Evolutionary conservation across 1,140 invertebrate species (phyloP).

Genomic region (Planococcus citri): DNA sequence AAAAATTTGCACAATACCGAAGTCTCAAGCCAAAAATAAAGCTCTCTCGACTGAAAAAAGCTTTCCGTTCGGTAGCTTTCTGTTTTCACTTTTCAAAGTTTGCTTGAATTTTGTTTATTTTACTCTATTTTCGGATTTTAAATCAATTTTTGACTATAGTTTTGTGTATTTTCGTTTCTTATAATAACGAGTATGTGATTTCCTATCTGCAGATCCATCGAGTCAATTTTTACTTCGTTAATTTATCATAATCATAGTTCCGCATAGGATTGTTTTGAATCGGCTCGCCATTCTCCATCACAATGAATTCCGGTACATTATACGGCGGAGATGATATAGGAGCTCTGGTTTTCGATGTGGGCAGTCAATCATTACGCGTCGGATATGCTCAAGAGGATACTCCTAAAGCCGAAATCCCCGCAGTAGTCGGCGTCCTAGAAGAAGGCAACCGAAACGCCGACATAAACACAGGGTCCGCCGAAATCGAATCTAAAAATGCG

Average conservation of each 20-base stretch:
- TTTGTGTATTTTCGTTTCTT: neutral
- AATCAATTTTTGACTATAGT: neutral
- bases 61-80: no score
- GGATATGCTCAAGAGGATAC: slow-evolving; percentile 82
- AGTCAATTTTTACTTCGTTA: neutral
- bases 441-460: slow-evolving; percentile 42
- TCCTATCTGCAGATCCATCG: neutral
- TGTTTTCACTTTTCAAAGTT: no score
- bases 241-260: neutral
- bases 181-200: neutral
- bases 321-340: slow-evolving; percentile 94
- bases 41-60: no score
- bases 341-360: slow-evolving; percentile 91
- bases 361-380: slow-evolving; percentile 73
- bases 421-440: slow-evolving; percentile 54
- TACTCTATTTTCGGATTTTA: neutral
- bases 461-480: slow-evolving; percentile 47
- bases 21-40: no score
- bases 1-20: no score
- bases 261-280: neutral
- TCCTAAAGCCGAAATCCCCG: slow-evolving; percentile 73
- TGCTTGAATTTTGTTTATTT: neutral
- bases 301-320: slow-evolving; percentile 46
- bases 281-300: neutral
- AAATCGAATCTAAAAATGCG: slow-evolving; percentile 33